phyloP scores from a whole-genome alignment of 2,113 vertebrate species.

The Uria aalge region DNA sequence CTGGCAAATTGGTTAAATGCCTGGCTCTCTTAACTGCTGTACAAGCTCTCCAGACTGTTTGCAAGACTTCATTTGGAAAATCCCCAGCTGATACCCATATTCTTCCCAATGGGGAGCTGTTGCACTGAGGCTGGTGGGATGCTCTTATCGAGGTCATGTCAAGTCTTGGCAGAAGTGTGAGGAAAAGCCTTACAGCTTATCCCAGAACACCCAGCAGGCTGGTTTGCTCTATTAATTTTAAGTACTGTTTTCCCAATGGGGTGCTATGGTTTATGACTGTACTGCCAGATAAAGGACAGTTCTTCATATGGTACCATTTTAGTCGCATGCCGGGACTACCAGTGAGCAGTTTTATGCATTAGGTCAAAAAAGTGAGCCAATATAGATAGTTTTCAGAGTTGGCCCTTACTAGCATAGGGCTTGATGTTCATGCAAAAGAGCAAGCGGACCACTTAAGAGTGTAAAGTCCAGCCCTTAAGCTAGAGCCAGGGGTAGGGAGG shows the following conservation, averaged over 20 bases:
- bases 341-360: neutral
- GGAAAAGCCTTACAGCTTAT: neutral
- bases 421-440: neutral
- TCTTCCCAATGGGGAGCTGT: slow-evolving; percentile 25
- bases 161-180: slow-evolving; percentile 16
- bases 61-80: slow-evolving; percentile 36
- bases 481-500: neutral
- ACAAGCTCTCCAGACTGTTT: slow-evolving; percentile 23
- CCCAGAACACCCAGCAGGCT: slow-evolving; percentile 24
- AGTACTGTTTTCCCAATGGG: neutral
- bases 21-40: neutral
- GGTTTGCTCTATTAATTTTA: slow-evolving; percentile 29
- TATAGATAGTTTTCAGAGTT: neutral
- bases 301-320: neutral
- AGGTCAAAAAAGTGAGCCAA: neutral
- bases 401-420: neutral
- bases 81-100: slow-evolving; percentile 23
- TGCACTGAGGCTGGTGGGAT: neutral
- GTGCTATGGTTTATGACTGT: neutral
- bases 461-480: neutral
- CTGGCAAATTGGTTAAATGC: slow-evolving; percentile 28
- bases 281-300: neutral
- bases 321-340: neutral
- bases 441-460: neutral
- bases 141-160: slow-evolving; percentile 17